Evolutionary conservation across 64 coral and sea anemone genomes (phyloP).

Genomic region (Montipora capricornis): DNA sequence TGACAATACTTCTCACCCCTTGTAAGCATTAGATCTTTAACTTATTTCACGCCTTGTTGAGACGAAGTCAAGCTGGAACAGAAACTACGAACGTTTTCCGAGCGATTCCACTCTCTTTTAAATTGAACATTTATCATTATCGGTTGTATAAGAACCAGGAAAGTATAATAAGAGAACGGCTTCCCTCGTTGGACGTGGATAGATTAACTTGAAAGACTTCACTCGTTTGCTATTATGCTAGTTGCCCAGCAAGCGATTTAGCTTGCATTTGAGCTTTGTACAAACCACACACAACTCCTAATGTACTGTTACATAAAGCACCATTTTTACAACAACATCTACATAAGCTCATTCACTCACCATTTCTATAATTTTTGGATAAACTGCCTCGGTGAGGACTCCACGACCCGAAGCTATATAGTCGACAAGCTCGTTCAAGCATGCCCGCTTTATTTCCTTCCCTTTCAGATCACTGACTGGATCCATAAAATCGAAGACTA

Average conservation of each 20-base stretch:
- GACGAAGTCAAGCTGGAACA: background rate
- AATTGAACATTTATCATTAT: background rate
- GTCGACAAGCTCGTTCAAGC: constrained; percentile 97
- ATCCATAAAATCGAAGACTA: constrained; percentile 99
- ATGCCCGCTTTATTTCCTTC: constrained; percentile 98
- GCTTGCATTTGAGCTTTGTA: constrained; percentile 27
- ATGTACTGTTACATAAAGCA: background rate
- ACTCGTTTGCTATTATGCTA: background rate
- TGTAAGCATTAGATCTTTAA: constrained; percentile 17
- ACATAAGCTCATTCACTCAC: constrained; percentile 61
- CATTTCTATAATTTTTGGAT: constrained; percentile 99
- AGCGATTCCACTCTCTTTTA: background rate
- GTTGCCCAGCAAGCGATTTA: constrained; percentile 12
- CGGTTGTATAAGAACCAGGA: background rate
- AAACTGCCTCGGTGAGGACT: constrained; percentile 90
- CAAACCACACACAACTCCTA: background rate
- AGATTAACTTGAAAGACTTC: constrained; percentile 12
- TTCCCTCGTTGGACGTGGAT: background rate
- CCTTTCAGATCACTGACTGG: constrained; percentile 97
- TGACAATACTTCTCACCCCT: background rate
- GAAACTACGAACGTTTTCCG: background rate
- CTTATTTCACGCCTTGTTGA: constrained; percentile 35
- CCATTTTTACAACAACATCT: constrained; percentile 3
- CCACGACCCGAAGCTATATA: constrained; percentile 97
- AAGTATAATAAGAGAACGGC: background rate